Percentiles rank a stretch among this genome's conserved stretches.
phyloP scores from a whole-genome alignment of 2,797 vertebrate genomes.

The Cuculus canorus region DNA sequence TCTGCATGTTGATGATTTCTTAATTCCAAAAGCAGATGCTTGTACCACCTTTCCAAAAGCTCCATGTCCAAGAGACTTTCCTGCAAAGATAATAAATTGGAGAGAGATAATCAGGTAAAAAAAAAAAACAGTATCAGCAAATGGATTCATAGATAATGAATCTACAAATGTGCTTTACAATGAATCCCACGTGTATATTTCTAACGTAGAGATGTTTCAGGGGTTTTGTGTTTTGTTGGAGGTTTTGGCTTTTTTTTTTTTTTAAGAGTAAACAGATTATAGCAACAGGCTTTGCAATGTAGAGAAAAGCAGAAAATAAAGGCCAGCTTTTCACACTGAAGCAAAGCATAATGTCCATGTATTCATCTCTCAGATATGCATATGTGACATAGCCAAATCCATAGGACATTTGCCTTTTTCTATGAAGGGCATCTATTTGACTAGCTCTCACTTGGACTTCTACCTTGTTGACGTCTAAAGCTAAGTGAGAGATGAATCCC shows the following conservation, averaged over 20 bases:
- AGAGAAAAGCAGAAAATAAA: neutral
- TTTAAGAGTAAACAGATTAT: neutral
- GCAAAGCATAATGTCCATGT: neutral
- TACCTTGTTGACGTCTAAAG: neutral
- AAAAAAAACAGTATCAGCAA: neutral
- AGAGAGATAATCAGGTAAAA: neutral
- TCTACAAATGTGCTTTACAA: neutral
- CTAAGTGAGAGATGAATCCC: neutral
- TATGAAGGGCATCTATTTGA: neutral
- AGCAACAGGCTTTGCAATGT: accelerated
- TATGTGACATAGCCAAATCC: neutral
- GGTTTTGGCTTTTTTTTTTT: accelerated
- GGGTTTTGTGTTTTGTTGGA: neutral
- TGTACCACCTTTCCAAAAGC: constrained; percentile 95
- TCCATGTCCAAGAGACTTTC: constrained; percentile 90
- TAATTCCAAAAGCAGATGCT: constrained; percentile 91
- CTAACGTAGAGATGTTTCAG: neutral
- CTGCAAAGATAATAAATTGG: constrained; percentile 73
- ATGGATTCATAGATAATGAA: neutral
- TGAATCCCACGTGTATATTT: neutral
- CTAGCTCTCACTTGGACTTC: neutral
- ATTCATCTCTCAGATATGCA: neutral
- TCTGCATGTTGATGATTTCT: constrained; percentile 83
- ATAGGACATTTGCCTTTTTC: neutral
- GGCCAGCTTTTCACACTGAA: neutral